Evolutionary conservation across 2,888 invertebrate species (phyloP).

Genomic region (Eristalis tenax): DNA sequence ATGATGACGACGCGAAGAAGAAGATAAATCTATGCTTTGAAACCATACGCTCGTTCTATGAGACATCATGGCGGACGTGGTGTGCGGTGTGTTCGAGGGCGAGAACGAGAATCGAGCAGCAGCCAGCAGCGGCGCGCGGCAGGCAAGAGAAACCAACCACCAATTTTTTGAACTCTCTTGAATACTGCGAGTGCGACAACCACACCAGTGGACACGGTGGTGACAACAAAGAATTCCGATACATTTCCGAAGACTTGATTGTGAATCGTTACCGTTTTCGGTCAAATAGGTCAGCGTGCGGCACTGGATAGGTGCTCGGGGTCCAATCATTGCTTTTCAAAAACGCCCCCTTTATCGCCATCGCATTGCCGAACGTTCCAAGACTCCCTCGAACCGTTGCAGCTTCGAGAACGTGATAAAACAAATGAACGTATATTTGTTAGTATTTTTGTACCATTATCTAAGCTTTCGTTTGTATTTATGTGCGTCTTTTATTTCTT

Average conservation of each 20-base stretch:
- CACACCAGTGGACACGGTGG: conserved; percentile 47
- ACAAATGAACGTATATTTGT: not conserved
- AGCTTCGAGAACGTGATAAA: conserved; percentile 35
- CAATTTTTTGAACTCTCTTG: conserved; percentile 64
- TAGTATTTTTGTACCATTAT: conserved; percentile 56
- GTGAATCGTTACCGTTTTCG: conserved; percentile 37
- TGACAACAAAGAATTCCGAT: conserved; percentile 51
- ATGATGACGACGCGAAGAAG: conserved; percentile 36
- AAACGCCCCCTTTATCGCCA: not conserved
- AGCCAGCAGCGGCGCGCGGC: too few relatives aligned
- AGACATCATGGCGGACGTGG: not conserved
- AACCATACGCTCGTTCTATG: not conserved
- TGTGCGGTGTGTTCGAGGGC: conserved; percentile 8
- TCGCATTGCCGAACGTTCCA: not conserved
- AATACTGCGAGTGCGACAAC: conserved; percentile 23
- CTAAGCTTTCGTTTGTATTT: conserved; percentile 61
- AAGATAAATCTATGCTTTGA: conserved; percentile 63
- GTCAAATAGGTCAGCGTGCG: conserved; percentile 52
- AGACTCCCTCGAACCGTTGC: not conserved
- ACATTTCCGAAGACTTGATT: conserved; percentile 1
- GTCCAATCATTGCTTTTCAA: conserved; percentile 26
- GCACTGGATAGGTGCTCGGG: not conserved
- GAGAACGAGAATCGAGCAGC: conserved; percentile 49
- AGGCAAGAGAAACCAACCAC: conserved; percentile 21
- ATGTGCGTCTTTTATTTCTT: conserved; percentile 25